Evolutionary conservation across 2,797 vertebrate species (phyloP), one percentile per base, ranked within the genome.

Genomic region (Threskiornis aethiopicus): DNA sequence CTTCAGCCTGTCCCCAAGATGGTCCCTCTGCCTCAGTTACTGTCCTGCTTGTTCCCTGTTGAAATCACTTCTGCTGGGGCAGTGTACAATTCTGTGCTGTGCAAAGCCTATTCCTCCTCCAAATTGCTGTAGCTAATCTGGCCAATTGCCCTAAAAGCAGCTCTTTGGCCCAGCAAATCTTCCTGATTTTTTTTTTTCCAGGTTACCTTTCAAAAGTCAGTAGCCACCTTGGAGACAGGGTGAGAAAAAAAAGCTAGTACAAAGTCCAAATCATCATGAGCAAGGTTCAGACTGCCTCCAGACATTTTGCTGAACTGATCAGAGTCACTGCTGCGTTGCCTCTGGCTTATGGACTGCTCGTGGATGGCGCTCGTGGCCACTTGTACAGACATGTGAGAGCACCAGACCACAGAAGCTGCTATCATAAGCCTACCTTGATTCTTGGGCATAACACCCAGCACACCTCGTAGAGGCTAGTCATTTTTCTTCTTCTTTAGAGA

Each of bases 321-420:
- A 24, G 41, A 29, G 31, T 28, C 6, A 1, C 31, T 52, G 31
- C 31, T 24, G 15, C 2, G 0, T 54, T 3, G 2, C 22, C 55
- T 69, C 61, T 54, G 58, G 31, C 29, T 57, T 25, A 26, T 0
- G 0, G 58, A 7, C 24, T 35, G 7, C 51, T 76, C 1, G 0
- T 44, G 54, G 44, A 22, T 8, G 33, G 19, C 7, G 22, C 35
- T 49, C 0, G 0, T 26, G 58, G 31, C 25, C 3, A 0, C 65
- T 44, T 19, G 29, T 44, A 39, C 21, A 26, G 54, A n/a, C 8
- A 11, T 3, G 2, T 14, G 8, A 49, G 26, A 25, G 14, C 29
- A 16, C 14, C 51, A 46, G n/a, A 20, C 25, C 42, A 75, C 47
- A 49, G 37, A 15, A 49, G 33, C 31, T 25, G 39, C 26, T 65